Conservation (phyloP, 2,888 invertebrate genomes). For the Orthosia cruda region DNA sequence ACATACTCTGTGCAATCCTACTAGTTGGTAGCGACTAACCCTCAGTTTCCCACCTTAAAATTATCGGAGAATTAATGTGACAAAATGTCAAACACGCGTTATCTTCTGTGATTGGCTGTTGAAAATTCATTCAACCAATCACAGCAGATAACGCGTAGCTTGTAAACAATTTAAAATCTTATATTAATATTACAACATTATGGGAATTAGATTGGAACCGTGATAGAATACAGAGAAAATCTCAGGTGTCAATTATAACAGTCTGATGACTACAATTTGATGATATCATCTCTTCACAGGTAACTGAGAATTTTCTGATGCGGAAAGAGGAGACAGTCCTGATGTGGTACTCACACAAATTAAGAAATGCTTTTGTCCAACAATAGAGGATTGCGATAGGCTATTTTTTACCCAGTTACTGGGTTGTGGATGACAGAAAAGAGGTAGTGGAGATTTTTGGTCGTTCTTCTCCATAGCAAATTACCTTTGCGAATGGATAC, state of each 20-base stretch:
- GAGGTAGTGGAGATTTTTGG: no score
- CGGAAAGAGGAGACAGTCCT: slow-evolving; percentile 6
- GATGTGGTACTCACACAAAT: not conserved
- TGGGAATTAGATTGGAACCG: slow-evolving; percentile 34
- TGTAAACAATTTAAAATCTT: slow-evolving; percentile 16
- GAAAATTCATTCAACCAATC: no score
- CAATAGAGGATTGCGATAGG: not conserved
- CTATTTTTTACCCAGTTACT: no score
- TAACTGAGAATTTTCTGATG: slow-evolving; percentile 24
- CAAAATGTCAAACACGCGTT: no score
- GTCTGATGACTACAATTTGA: slow-evolving; percentile 24
- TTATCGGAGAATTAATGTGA: no score
- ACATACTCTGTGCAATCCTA: not conserved
- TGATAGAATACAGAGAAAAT: slow-evolving; percentile 34
- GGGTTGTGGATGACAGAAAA: no score
- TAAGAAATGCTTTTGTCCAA: not conserved
- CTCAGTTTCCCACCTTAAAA: no score
- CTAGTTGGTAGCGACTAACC: no score
- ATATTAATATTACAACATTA: slow-evolving; percentile 16
- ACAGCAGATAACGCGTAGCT: no score
- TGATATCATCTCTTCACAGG: slow-evolving; percentile 33
- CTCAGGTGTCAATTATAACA: slow-evolving; percentile 36
- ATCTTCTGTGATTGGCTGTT: no score
- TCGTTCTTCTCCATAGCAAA: no score
- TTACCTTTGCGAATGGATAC: no score